Percentiles rank a stretch among this genome's conserved stretches.
phyloP scores from a whole-genome alignment of 2,797 vertebrate genomes.

The Myiotriccus ornatus region DNA sequence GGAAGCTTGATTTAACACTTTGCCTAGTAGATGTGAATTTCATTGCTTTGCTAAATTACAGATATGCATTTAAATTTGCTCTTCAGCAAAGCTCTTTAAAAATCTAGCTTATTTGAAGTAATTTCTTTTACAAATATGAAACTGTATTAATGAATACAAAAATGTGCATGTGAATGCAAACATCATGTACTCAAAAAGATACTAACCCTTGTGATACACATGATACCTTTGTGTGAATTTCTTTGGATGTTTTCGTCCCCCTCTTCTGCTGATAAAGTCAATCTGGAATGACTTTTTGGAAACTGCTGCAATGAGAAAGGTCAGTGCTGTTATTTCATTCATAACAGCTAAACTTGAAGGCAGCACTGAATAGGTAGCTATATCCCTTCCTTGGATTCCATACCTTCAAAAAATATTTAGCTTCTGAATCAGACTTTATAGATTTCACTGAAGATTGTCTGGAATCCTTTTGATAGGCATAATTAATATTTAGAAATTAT shows the following conservation, averaged over 20 bases:
- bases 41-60: not conserved
- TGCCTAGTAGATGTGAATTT: not conserved
- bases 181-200: not conserved
- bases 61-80: not conserved
- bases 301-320: not conserved
- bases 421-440: not conserved
- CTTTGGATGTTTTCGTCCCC: not conserved
- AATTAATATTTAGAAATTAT: not conserved
- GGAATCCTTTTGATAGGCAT: not conserved
- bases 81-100: not conserved
- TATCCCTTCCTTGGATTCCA: not conserved
- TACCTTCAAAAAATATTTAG: not conserved
- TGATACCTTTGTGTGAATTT: not conserved
- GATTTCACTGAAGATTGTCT: not conserved
- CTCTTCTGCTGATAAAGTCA: not conserved
- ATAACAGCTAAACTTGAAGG: not conserved
- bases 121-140: not conserved
- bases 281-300: not conserved
- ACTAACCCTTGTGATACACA: not conserved
- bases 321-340: not conserved
- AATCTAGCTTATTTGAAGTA: not conserved
- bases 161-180: not conserved
- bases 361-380: not conserved
- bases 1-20: not conserved
- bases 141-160: not conserved